Evolutionary conservation across 2,113 vertebrate species (phyloP), one percentile per base, ranked within the genome.

Genomic region (Mesembrinibis cayennensis): DNA sequence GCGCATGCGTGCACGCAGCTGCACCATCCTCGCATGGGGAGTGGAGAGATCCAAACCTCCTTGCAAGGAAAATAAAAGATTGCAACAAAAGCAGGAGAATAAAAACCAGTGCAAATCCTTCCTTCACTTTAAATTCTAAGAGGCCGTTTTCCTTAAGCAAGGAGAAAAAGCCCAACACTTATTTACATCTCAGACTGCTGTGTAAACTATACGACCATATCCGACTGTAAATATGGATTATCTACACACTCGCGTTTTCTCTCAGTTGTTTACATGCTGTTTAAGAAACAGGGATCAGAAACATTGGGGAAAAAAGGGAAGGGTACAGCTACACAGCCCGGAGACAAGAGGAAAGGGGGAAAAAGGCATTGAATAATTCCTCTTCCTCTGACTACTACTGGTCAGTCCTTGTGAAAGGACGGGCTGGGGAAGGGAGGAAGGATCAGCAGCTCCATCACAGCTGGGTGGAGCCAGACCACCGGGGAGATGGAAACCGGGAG

Each of bases 401-500:
- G 55, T 97, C 32, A 42, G 55, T 59, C 78, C 47, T 63, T 59
- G 49, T 1, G 7, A 56, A 84, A 45, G 49, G 42, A 82, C 3
- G 4, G 62, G 50, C 22, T 65, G 18, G 14, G 67, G 55, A 96
- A 91, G 62, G 78, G 74, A 96, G 53, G 50, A 93, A 91, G 84
- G 82, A 94, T 80, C 78, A 82, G 91, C 78, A 95, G 74, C 87
- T 94, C 78, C 84, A 94, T 90, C 91, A 80, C 36, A 59, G 89
- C 63, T 0, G 45, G 87, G 96, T 80, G 85, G 95, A 77, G 74
- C 47, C 84, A 80, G 97, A 96, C 95, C 97, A 96, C 94, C 93
- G 0, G 67, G 90, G 90, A 94, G 94, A 88, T 71, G 71, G 96
- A 94, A 95, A 88, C 9, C 1, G 27, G n/a, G 74, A 95, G 71